Evolutionary conservation across 1,140 invertebrate genomes (phyloP).

Genomic region (Trachymyrmex cornetzi): DNA sequence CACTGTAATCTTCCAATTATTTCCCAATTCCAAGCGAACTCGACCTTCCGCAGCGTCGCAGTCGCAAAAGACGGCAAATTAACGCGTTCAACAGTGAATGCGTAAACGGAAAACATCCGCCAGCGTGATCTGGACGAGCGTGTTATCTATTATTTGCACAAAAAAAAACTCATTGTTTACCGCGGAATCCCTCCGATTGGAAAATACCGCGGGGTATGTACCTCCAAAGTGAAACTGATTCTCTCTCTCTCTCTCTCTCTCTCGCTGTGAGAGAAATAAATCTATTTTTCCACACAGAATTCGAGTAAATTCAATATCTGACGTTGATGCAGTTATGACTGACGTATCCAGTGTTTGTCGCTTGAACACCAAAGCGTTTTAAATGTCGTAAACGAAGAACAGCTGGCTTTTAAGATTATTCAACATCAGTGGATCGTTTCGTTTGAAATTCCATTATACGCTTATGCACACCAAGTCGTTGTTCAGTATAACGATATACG

Average conservation of each 20-base stretch:
- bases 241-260: neutral
- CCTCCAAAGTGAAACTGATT: neutral
- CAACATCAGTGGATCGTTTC: neutral
- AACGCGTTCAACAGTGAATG: conserved; percentile 8
- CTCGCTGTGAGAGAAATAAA: neutral
- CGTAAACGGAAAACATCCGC: conserved; percentile 38
- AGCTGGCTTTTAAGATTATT: neutral
- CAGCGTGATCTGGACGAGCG: conserved; percentile 1
- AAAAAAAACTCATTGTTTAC: conserved; percentile 51
- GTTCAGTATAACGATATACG: neutral
- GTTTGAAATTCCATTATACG: neutral
- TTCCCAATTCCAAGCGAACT: neutral
- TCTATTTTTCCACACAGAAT: conserved; percentile 9
- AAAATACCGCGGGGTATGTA: conserved; percentile 56
- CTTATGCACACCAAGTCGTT: neutral
- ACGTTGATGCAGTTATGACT: neutral
- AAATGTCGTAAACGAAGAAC: neutral
- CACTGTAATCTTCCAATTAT: conserved; percentile 58
- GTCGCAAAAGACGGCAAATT: conserved; percentile 28
- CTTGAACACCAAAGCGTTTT: neutral
- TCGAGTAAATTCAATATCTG: neutral
- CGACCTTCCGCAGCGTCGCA: neutral
- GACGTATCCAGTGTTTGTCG: neutral
- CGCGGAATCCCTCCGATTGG: conserved; percentile 37
- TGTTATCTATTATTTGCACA: conserved; percentile 54